Evolutionary conservation across 2,113 vertebrate genomes (phyloP).

Genomic region (Setophaga petechia): DNA sequence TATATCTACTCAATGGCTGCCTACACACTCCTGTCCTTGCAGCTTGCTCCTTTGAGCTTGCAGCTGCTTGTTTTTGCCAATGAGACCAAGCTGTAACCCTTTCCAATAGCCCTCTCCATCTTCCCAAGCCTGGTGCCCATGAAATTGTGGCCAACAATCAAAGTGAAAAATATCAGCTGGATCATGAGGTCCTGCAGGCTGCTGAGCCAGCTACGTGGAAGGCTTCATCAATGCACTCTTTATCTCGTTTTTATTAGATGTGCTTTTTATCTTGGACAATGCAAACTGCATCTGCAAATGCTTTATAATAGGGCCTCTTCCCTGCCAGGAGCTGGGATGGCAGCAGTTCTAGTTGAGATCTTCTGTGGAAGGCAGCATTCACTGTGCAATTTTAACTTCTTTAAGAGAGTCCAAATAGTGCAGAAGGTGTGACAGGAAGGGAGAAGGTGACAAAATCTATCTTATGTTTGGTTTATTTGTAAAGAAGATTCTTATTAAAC

Average conservation of each 20-base stretch:
- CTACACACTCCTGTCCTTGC: not conserved
- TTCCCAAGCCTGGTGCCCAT: not conserved
- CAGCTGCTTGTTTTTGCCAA: not conserved
- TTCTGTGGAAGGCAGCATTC: not conserved
- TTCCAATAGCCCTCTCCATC: not conserved
- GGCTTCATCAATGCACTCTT: not conserved
- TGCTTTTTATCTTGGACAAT: not conserved
- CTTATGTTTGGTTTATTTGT: not conserved
- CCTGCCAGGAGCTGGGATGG: not conserved
- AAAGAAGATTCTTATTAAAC: not conserved
- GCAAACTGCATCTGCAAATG: not conserved
- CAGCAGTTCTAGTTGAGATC: not conserved
- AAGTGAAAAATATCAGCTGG: not conserved
- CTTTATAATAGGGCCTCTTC: not conserved
- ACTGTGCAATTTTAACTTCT: not conserved
- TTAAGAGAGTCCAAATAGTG: not conserved
- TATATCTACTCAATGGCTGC: not conserved
- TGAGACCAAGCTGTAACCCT: fast-evolving
- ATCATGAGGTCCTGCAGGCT: not conserved
- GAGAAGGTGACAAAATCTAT: not conserved
- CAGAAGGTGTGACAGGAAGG: not conserved
- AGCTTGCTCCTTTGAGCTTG: not conserved
- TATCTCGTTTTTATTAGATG: not conserved
- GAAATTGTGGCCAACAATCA: not conserved
- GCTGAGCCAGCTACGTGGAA: not conserved